phyloP scores from a whole-genome alignment of 2,888 invertebrate genomes.

The Elgonia sp. region DNA sequence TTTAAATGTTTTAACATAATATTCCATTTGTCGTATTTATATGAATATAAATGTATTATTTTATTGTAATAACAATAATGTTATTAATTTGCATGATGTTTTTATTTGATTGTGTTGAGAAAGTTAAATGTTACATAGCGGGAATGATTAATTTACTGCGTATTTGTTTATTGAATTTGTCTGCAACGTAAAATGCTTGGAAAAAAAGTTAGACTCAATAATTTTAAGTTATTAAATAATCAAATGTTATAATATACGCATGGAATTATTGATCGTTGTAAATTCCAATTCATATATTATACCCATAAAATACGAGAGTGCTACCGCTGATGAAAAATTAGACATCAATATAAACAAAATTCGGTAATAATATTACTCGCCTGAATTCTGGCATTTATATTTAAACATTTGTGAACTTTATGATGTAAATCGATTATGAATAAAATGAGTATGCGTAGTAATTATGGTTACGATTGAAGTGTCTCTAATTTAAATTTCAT shows the following conservation, averaged over 20 bases:
- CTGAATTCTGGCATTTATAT: constrained; percentile 3
- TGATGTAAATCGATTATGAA: constrained; percentile 22
- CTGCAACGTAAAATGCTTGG: not conserved
- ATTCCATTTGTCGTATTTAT: not conserved
- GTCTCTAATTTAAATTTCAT: constrained; percentile 32
- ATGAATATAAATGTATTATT: not conserved
- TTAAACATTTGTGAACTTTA: not conserved
- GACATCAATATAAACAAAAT: constrained; percentile 25
- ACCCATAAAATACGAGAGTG: not conserved
- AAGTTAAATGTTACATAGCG: not conserved
- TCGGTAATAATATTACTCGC: not conserved
- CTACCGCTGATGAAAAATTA: constrained; percentile 16
- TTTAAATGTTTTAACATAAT: not conserved
- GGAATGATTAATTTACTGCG: constrained; percentile 2
- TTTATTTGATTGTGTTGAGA: not conserved
- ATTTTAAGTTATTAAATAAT: constrained; percentile 46
- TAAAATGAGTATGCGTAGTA: constrained; percentile 11
- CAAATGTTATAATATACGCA: constrained; percentile 14
- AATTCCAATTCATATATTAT: constrained; percentile 29
- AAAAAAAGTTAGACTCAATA: constrained; percentile 26
- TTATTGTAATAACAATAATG: not conserved
- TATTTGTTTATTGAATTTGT: constrained; percentile 15
- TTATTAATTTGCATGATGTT: not conserved
- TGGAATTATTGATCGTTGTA: constrained; percentile 33
- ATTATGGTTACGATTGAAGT: constrained; percentile 14